phyloP scores from a whole-genome alignment of 2,797 vertebrate genomes.

The Fundulus diaphanus region DNA sequence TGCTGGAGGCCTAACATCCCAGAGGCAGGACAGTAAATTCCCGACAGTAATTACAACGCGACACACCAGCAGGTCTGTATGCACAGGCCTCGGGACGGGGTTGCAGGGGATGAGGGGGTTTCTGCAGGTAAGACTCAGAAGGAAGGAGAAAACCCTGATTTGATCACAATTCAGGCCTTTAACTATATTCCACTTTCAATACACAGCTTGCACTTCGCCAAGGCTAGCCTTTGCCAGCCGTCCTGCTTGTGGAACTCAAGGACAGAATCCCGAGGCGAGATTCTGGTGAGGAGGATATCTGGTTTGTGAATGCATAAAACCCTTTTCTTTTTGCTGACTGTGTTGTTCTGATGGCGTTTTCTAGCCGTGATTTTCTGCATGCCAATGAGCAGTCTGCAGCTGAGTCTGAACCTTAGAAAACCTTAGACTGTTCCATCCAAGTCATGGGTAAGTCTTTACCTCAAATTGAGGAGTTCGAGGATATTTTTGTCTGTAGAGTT shows the following conservation, averaged over 20 bases:
- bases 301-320: neutral
- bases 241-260: neutral
- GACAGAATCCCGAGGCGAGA: neutral
- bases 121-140: neutral
- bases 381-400: neutral
- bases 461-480: no score
- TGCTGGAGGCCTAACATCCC: slow-evolving; percentile 66
- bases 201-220: neutral
- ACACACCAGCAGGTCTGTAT: slow-evolving; percentile 47
- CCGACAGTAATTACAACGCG: slow-evolving; percentile 73
- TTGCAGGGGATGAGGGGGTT: slow-evolving; percentile 3
- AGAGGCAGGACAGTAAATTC: slow-evolving; percentile 81
- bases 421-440: no score
- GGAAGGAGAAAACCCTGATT: neutral
- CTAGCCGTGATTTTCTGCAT: neutral
- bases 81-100: slow-evolving; percentile 23
- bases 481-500: no score
- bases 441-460: no score
- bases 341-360: neutral
- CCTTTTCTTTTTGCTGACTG: neutral
- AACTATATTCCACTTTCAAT: slow-evolving; percentile 33
- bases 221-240: neutral
- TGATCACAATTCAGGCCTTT: slow-evolving; percentile 47
- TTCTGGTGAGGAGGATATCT: neutral
- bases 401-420: neutral